Evolutionary conservation across 2,113 vertebrate species (phyloP).

Genomic region (Carettochelys insculpta): DNA sequence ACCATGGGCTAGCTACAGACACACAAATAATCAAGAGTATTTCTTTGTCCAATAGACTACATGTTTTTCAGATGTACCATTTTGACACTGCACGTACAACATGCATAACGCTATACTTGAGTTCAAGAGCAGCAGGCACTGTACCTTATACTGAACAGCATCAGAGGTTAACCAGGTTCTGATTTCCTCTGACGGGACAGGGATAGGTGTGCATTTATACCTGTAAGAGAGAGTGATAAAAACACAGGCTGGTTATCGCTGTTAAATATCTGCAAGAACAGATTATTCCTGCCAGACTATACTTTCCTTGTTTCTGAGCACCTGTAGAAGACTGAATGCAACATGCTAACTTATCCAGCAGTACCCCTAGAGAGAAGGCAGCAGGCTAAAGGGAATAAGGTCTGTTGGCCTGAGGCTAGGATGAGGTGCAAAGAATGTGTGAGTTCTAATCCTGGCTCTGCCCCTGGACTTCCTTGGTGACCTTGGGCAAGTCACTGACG

Average conservation of each 20-base stretch:
- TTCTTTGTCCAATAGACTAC: not conserved
- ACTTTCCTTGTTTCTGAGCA: not conserved
- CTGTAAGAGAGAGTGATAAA: conserved; percentile 4
- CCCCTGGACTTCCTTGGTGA: not conserved
- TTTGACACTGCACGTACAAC: rapidly evolving
- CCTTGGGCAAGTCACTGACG: not conserved
- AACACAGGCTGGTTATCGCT: rapidly evolving
- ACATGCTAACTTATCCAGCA: not conserved
- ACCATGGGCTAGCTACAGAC: not conserved
- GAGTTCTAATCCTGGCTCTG: not conserved
- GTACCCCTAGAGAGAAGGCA: not conserved
- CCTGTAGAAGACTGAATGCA: not conserved
- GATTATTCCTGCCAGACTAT: not conserved
- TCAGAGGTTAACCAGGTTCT: conserved; percentile 50
- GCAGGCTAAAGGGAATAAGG: not conserved
- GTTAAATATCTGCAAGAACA: not conserved
- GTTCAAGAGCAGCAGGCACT: not conserved
- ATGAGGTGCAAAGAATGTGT: not conserved
- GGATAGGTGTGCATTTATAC: conserved; percentile 38
- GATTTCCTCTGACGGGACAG: conserved; percentile 47
- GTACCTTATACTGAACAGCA: conserved; percentile 37
- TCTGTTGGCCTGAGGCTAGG: not conserved
- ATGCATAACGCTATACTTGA: rapidly evolving
- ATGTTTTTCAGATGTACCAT: not conserved
- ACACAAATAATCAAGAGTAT: not conserved